These are phyloP conservation scores for Temnothorax curvispinosus DNA, from an alignment of 1,140 invertebrate species.

Conservation along the genomic window DNA sequence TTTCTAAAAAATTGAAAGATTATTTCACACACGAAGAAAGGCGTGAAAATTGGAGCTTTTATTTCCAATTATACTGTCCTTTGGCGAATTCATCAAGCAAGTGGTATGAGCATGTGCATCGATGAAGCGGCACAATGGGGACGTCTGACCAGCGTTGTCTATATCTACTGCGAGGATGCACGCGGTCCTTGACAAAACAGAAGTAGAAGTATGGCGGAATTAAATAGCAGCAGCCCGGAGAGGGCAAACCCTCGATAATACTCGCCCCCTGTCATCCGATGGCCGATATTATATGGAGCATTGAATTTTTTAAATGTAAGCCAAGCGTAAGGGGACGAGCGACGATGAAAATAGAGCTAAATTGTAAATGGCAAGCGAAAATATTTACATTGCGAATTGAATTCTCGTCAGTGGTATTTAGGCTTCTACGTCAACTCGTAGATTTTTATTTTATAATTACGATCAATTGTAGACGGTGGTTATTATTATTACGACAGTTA, in stretches of 20 bases:
- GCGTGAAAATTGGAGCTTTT: not conserved
- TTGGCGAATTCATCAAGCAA: not conserved
- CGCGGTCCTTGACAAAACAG: slow-evolving; percentile 24
- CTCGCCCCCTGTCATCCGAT: not conserved
- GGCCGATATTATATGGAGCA: not conserved
- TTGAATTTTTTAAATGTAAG: slow-evolving; percentile 4
- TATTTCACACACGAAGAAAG: not conserved
- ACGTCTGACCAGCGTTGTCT: slow-evolving; percentile 10
- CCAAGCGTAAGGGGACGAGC: not conserved
- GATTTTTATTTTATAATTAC: slow-evolving; percentile 25
- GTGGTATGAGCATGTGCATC: not conserved
- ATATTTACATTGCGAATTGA: not conserved
- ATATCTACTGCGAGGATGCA: slow-evolving; percentile 44
- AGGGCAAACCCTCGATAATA: slow-evolving; percentile 22
- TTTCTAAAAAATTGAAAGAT: not conserved
- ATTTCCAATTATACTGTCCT: not conserved
- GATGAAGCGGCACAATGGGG: slow-evolving; percentile 23
- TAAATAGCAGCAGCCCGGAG: slow-evolving; percentile 1
- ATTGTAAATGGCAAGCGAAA: not conserved
- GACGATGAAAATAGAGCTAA: not conserved
- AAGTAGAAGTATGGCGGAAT: not conserved
- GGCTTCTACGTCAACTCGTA: not conserved
- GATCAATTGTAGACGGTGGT: not conserved
- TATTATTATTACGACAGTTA: not conserved
- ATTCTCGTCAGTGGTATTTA: not conserved